These are phyloP conservation scores for Scalopus aquaticus DNA, from an alignment of 2,113 vertebrate genomes.

Conservation along the genomic window DNA sequence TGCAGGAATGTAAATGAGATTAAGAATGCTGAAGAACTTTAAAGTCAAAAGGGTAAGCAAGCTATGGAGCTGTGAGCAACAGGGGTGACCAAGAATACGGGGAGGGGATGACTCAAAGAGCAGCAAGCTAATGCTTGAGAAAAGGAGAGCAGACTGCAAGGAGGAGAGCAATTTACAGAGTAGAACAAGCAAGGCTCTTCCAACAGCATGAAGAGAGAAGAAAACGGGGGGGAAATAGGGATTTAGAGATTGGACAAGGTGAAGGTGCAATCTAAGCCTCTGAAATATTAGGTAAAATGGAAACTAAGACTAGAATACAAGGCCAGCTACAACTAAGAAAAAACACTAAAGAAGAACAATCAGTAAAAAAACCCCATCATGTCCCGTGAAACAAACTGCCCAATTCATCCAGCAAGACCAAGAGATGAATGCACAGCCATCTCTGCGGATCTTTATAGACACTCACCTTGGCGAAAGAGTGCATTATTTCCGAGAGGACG, in stretches of 20 bases:
- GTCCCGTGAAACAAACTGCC: too few species aligned
- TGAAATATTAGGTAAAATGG: background rate
- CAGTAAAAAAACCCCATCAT: background rate
- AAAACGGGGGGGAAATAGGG: background rate
- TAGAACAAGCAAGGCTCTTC: background rate
- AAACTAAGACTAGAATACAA: background rate
- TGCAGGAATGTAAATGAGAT: background rate
- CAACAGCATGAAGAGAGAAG: background rate
- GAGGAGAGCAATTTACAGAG: background rate
- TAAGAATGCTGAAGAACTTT: background rate
- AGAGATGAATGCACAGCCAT: background rate
- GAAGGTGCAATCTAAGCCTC: background rate
- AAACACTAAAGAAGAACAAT: background rate
- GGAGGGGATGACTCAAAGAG: background rate
- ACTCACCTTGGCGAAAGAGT: slow-evolving; percentile 97
- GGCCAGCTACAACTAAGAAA: background rate
- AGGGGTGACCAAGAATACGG: background rate
- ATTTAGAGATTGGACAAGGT: background rate
- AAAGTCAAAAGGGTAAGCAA: background rate
- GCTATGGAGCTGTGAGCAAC: background rate
- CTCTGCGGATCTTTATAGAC: background rate
- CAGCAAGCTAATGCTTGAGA: background rate
- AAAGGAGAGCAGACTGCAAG: background rate
- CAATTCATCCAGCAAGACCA: background rate
- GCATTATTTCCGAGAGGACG: slow-evolving; percentile 99